Evolutionary conservation across 2,113 vertebrate species (phyloP).

Genomic region (Microtus montanus): DNA sequence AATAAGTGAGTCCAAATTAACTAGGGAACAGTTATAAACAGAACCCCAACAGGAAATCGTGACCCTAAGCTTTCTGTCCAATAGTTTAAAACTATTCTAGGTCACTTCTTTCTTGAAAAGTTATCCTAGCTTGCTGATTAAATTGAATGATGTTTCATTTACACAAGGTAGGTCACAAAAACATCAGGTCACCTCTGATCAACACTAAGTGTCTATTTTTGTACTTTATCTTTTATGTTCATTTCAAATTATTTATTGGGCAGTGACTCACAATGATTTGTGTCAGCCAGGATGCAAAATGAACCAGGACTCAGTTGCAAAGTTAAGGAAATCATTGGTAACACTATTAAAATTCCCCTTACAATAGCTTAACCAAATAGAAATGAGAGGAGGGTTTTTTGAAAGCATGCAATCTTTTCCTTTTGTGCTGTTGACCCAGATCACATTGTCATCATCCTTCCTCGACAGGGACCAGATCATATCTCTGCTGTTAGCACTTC

Average conservation of each 20-base stretch:
- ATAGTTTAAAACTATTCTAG: not conserved
- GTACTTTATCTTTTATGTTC: not conserved
- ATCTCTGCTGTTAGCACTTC: slow-evolving; percentile 1
- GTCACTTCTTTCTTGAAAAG: not conserved
- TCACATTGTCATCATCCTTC: not conserved
- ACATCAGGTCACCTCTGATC: slow-evolving; percentile 23
- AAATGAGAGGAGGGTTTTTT: not conserved
- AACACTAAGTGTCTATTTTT: slow-evolving; percentile 31
- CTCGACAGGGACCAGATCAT: slow-evolving; percentile 12
- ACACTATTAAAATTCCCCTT: not conserved
- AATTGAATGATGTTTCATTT: slow-evolving; percentile 31
- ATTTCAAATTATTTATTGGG: slow-evolving; percentile 56
- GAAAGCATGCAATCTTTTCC: slow-evolving; percentile 15
- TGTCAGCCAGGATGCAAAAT: not conserved
- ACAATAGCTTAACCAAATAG: not conserved
- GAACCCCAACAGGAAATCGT: not conserved
- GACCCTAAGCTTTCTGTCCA: not conserved
- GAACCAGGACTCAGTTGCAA: not conserved
- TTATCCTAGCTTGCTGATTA: not conserved
- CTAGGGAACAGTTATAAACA: not conserved
- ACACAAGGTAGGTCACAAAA: not conserved
- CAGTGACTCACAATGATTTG: slow-evolving; percentile 31
- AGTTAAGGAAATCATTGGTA: not conserved
- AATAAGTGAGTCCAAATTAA: not conserved
- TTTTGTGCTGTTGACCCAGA: not conserved